Evolutionary conservation across 2,888 invertebrate species (phyloP).

Genomic region (Cartodere bifasciata): DNA sequence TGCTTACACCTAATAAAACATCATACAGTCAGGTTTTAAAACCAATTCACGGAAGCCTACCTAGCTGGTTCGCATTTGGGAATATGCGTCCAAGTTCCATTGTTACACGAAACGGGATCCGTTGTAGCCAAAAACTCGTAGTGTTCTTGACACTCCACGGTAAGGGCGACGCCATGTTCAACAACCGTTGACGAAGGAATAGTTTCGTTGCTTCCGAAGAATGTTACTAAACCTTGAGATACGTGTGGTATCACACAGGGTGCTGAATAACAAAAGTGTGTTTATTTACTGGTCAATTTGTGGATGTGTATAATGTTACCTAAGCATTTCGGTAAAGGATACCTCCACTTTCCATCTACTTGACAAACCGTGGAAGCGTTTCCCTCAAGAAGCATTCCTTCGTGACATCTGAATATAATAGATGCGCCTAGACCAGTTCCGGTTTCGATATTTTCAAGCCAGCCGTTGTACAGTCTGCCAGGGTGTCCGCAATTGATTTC

Average conservation of each 20-base stretch:
- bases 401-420: constrained; percentile 85
- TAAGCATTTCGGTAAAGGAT: constrained; percentile 81
- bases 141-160: constrained; percentile 71
- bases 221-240: constrained; percentile 59
- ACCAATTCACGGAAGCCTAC: constrained; percentile 22
- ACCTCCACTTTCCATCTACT: constrained; percentile 90
- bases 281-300: not conserved
- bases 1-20: constrained; percentile 28
- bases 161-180: constrained; percentile 56
- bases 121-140: constrained; percentile 73
- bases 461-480: constrained; percentile 89
- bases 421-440: constrained; percentile 87
- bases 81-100: constrained; percentile 92
- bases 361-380: constrained; percentile 84
- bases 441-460: constrained; percentile 79
- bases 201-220: constrained; percentile 44
- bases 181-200: constrained; percentile 44
- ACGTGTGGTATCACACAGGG: constrained; percentile 90
- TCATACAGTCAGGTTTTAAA: constrained; percentile 1
- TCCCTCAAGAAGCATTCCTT: constrained; percentile 82
- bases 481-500: constrained; percentile 97
- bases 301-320: no score
- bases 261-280: constrained; percentile 40
- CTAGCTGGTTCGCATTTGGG: constrained; percentile 75
- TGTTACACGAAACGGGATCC: constrained; percentile 73